Evolutionary conservation across 2,888 invertebrate species (phyloP).

Genomic region (Drosophila merina): DNA sequence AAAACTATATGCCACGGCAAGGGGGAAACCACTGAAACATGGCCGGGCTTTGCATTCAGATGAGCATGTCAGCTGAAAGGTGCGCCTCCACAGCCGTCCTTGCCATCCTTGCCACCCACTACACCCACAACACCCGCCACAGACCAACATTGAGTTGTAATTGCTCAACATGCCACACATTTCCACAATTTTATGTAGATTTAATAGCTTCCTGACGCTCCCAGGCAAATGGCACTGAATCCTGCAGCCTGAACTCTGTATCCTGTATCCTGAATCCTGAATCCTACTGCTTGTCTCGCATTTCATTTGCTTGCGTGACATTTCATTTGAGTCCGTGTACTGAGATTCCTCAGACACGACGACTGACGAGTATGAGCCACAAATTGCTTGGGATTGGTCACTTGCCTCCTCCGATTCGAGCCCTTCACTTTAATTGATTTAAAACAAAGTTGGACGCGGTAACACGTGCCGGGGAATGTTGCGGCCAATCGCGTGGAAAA

Average conservation of each 20-base stretch:
- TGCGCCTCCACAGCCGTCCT: conserved; percentile 39
- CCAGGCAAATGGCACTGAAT: conserved; percentile 39
- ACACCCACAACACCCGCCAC: conserved; percentile 1
- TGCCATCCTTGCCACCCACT: too few relatives aligned
- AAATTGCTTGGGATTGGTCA: conserved; percentile 43
- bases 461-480: conserved; percentile 44
- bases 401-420: conserved; percentile 10
- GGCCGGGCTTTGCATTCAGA: conserved; percentile 66
- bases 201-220: conserved; percentile 75
- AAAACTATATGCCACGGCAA: conserved; percentile 19
- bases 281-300: conserved; percentile 61
- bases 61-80: conserved; percentile 78
- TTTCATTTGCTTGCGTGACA: conserved; percentile 75
- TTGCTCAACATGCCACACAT: conserved; percentile 78
- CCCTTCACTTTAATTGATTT: conserved; percentile 60
- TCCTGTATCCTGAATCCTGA: conserved; percentile 1
- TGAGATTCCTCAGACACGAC: conserved; percentile 48
- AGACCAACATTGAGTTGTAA: conserved; percentile 65
- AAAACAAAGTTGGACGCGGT: conserved; percentile 34
- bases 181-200: conserved; percentile 77
- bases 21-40: conserved; percentile 44
- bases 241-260: not conserved
- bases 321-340: conserved; percentile 58
- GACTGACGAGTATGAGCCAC: conserved; percentile 28
- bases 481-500: conserved; percentile 63